phyloP scores from a whole-genome alignment of 2,797 vertebrate genomes.

The Xenops minutus region DNA sequence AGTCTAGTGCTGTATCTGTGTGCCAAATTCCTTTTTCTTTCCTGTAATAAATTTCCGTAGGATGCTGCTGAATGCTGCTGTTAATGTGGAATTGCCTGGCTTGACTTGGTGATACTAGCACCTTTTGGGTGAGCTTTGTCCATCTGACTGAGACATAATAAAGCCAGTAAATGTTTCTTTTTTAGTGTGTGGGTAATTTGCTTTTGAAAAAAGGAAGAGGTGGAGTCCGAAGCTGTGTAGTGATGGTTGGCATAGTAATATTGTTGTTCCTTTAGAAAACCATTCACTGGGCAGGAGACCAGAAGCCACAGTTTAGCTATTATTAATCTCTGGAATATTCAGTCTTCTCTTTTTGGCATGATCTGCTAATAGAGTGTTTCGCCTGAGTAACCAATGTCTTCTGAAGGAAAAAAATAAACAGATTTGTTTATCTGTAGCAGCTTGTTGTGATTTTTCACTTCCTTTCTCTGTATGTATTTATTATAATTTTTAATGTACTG shows the following conservation, averaged over 20 bases:
- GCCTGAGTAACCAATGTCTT: conserved; percentile 16
- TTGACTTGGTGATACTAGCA: neutral
- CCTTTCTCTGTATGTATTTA: neutral
- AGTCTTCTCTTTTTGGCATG: conserved; percentile 11
- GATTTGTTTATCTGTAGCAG: conserved; percentile 2
- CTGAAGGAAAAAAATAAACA: conserved; percentile 18
- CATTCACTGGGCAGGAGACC: conserved; percentile 8
- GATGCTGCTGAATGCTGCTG: neutral
- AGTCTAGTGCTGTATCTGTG: neutral
- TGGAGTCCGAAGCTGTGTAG: neutral
- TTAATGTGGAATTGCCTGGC: neutral
- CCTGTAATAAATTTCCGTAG: neutral
- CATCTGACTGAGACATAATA: neutral
- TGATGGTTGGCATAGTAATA: neutral
- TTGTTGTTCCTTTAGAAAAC: neutral
- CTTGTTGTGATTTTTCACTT: conserved; percentile 10
- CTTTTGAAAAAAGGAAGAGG: neutral
- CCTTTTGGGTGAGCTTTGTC: neutral
- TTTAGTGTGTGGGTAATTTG: neutral
- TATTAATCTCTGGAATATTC: conserved; percentile 35
- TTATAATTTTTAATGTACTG: neutral
- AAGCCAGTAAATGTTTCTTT: neutral
- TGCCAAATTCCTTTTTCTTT: neutral
- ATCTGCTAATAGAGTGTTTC: neutral
- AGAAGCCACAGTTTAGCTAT: conserved; percentile 19